Percentiles rank a stretch among this genome's conserved stretches.
Evolutionary conservation across 2,113 vertebrate species (phyloP).

Genomic region (Pomatostomus ruficeps): DNA sequence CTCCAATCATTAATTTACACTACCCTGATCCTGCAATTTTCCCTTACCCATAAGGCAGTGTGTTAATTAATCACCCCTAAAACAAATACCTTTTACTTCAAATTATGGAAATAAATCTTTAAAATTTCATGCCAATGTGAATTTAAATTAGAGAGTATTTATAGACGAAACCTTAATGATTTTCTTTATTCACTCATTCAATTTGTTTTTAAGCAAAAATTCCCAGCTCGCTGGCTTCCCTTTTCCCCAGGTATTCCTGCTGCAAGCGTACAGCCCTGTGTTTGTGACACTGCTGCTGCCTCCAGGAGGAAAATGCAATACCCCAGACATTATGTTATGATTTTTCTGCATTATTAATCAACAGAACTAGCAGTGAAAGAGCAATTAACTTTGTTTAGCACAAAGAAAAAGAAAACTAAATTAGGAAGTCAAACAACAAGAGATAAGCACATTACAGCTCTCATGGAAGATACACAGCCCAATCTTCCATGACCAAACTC

Average conservation of each 20-base stretch:
- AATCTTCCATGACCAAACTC: background rate
- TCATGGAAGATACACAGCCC: background rate
- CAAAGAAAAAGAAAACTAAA: background rate
- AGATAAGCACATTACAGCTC: background rate
- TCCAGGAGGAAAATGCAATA: background rate
- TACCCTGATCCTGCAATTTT: background rate
- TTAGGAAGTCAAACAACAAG: background rate
- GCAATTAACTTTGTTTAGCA: background rate
- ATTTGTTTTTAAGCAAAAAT: constrained; percentile 19
- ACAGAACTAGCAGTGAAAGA: background rate
- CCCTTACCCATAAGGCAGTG: background rate
- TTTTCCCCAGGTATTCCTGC: background rate
- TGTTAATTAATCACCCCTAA: constrained; percentile 20
- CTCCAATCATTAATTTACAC: background rate
- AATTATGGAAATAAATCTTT: constrained; percentile 43
- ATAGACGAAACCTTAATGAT: background rate
- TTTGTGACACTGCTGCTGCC: background rate
- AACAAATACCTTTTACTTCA: constrained; percentile 39
- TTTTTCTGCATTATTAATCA: background rate
- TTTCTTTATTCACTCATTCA: constrained; percentile 19
- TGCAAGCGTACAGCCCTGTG: background rate
- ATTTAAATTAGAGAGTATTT: constrained; percentile 28
- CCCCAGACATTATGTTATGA: background rate
- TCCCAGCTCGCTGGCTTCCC: background rate
- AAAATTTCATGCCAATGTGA: constrained; percentile 5